These are phyloP conservation scores for Heliconius melpomene DNA, from an alignment of 1,140 invertebrate genomes.

Conservation along the genomic window DNA sequence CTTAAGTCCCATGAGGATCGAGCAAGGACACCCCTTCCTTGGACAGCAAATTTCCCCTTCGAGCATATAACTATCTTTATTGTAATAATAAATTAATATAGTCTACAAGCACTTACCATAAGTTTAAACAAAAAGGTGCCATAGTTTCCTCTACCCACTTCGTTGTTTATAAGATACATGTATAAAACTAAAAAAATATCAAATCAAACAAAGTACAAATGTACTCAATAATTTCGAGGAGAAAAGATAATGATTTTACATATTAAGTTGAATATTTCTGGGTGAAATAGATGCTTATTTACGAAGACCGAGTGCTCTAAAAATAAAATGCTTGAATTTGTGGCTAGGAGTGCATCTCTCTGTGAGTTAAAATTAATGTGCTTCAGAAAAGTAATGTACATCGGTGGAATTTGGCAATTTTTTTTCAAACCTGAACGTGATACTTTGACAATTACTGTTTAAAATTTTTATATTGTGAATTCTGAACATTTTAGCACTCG, in stretches of 20 bases:
- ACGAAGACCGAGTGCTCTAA: slow-evolving; percentile 17
- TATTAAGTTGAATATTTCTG: slow-evolving; percentile 19
- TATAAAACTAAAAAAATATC: too few relatives aligned
- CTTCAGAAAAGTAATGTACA: slow-evolving; percentile 17
- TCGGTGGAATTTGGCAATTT: slow-evolving; percentile 1
- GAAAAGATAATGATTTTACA: slow-evolving; percentile 11
- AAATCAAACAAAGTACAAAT: background rate
- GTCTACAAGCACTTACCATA: too few relatives aligned
- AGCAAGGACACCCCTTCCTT: too few relatives aligned
- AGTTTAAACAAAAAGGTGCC: too few relatives aligned
- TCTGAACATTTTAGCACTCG: too few relatives aligned
- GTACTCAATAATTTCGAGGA: background rate
- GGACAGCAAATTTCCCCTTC: too few relatives aligned
- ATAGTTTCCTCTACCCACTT: too few relatives aligned
- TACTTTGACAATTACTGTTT: background rate
- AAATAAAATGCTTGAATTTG: slow-evolving; percentile 28
- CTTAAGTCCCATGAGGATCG: too few relatives aligned
- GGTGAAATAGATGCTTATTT: slow-evolving; percentile 24
- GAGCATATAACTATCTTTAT: too few relatives aligned
- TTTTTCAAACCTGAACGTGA: background rate
- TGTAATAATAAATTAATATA: too few relatives aligned
- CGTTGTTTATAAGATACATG: too few relatives aligned
- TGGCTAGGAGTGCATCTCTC: slow-evolving; percentile 9
- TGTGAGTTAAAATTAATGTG: slow-evolving; percentile 25
- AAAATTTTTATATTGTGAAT: background rate